A percentile compares a stretch with the other conserved stretches of the same genome.
Evolutionary conservation across 2,888 invertebrate genomes (phyloP).

Genomic region (Emmelina monodactyla): DNA sequence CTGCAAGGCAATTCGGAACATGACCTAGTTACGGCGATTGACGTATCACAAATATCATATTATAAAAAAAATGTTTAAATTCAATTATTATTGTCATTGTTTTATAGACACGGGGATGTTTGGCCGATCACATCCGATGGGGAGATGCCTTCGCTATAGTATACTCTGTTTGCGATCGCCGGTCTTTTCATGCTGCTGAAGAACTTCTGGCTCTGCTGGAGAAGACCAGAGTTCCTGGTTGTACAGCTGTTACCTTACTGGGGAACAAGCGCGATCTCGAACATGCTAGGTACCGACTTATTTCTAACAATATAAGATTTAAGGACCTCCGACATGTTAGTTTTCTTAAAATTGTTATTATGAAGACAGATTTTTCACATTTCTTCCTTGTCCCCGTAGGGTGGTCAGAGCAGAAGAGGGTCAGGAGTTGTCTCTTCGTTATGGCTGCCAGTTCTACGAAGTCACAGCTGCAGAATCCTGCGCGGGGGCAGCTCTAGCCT

Average conservation of each 20-base stretch:
- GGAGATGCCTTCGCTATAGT: conserved; percentile 85
- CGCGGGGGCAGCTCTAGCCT: conserved; percentile 81
- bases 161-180: conserved; percentile 79
- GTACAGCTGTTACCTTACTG: conserved; percentile 77
- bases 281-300: conserved; percentile 73
- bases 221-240: conserved; percentile 76
- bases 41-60: not conserved
- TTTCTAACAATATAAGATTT: too few relatives aligned
- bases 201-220: conserved; percentile 75
- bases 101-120: conserved; percentile 74
- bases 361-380: too few relatives aligned
- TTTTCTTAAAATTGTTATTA: too few relatives aligned
- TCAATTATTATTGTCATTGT: conserved; percentile 10
- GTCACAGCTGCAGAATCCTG: conserved; percentile 85
- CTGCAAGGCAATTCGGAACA: not conserved
- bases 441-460: conserved; percentile 85
- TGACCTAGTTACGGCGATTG: not conserved
- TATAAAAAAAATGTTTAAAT: conserved; percentile 3
- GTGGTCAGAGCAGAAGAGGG: conserved; percentile 82
- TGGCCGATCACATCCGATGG: conserved; percentile 81
- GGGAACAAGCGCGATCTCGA: conserved; percentile 85
- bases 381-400: conserved; percentile 61
- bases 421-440: conserved; percentile 78
- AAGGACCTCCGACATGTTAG: too few relatives aligned
- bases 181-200: conserved; percentile 78